Evolutionary conservation across 2,797 vertebrate genomes (phyloP).

Genomic region (Gymnopithys bicolor): DNA sequence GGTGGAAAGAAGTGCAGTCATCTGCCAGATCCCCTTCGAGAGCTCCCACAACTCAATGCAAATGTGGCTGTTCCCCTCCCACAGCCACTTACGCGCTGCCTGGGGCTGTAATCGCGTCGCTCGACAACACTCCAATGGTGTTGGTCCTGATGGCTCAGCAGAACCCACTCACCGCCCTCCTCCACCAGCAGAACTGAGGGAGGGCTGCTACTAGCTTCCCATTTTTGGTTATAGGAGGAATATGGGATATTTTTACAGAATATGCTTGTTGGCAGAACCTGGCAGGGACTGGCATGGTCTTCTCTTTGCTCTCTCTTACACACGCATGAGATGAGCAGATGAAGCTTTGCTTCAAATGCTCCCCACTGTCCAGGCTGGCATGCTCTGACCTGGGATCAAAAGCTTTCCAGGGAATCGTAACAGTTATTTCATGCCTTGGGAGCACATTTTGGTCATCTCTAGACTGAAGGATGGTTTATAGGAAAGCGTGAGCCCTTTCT

Average conservation of each 20-base stretch:
- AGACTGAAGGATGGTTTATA: neutral
- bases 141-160: conserved; percentile 37
- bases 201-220: conserved; percentile 29
- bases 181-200: neutral
- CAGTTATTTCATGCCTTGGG: fast-evolving
- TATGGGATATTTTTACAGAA: neutral
- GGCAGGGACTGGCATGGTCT: neutral
- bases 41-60: neutral
- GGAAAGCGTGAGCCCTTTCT: fast-evolving
- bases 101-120: neutral
- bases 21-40: neutral
- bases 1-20: neutral
- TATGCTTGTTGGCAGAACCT: neutral
- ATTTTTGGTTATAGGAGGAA: neutral
- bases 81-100: neutral
- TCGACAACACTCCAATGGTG: neutral
- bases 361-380: fast-evolving
- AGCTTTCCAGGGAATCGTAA: neutral
- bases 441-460: neutral
- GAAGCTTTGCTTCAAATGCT: fast-evolving
- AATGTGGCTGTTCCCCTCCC: neutral
- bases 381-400: fast-evolving
- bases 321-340: fast-evolving
- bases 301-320: fast-evolving
- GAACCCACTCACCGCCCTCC: neutral